A percentile compares a stretch with the other conserved stretches of the same genome.
Conservation (phyloP, 2,113 vertebrate genomes). For the Hippopotamus amphibius region DNA sequence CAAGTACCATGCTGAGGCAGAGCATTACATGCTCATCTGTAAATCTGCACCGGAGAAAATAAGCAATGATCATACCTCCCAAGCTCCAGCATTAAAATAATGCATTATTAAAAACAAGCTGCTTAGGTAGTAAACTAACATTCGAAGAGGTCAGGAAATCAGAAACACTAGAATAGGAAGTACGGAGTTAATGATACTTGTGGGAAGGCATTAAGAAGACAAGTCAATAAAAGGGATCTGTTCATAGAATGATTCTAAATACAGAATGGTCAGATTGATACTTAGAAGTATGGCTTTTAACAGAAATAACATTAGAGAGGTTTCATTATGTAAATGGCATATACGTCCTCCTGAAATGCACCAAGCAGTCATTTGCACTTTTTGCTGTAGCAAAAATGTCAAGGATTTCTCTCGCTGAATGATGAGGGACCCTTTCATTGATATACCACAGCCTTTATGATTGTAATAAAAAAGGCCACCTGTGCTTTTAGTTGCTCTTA, state of each 20-base stretch:
- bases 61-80: background rate
- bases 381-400: slow-evolving; percentile 61
- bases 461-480: background rate
- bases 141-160: slow-evolving; percentile 32
- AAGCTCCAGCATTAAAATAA: background rate
- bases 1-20: background rate
- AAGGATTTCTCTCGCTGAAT: slow-evolving; percentile 49
- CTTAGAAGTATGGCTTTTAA: slow-evolving; percentile 73
- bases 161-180: slow-evolving; percentile 54
- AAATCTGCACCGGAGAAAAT: background rate
- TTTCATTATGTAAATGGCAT: slow-evolving; percentile 80
- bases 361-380: background rate
- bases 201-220: slow-evolving; percentile 66
- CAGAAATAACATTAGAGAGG: slow-evolving; percentile 73
- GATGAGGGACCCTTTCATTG: background rate
- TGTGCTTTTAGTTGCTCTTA: background rate
- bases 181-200: slow-evolving; percentile 66
- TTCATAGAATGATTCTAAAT: slow-evolving; percentile 65
- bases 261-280: slow-evolving; percentile 73
- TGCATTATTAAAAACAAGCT: slow-evolving; percentile 31
- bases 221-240: slow-evolving; percentile 44
- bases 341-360: slow-evolving; percentile 63
- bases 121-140: slow-evolving; percentile 48
- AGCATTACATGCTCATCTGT: background rate
- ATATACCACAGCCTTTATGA: background rate